A percentile compares a stretch with the other conserved stretches of the same genome.
phyloP scores from a whole-genome alignment of 2,888 invertebrate genomes.

The Saturnia japonica region DNA sequence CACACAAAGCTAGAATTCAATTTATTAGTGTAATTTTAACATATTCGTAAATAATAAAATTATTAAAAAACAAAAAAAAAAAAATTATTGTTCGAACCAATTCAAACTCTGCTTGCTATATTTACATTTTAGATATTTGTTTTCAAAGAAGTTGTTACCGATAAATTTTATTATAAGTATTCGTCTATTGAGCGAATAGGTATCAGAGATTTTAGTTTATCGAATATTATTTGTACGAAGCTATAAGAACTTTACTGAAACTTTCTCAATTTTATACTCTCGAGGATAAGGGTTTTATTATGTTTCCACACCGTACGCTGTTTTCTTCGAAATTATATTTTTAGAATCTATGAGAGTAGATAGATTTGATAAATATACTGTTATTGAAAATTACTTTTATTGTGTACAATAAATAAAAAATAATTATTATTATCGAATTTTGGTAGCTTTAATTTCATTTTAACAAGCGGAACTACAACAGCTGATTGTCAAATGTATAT shows the following conservation, averaged over 20 bases:
- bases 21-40: not conserved
- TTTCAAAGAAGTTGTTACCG: not conserved
- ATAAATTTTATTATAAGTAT: constrained; percentile 6
- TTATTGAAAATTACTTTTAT: no score
- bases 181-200: not conserved
- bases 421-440: no score
- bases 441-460: no score
- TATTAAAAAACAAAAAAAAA: not conserved
- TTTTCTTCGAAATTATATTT: constrained; percentile 1
- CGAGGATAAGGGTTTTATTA: not conserved
- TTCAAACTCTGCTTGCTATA: no score
- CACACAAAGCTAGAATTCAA: not conserved
- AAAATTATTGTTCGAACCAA: not conserved
- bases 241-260: not conserved
- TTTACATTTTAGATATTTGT: not conserved
- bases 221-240: not conserved
- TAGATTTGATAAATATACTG: no score
- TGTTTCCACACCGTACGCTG: constrained; percentile 21
- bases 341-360: not conserved
- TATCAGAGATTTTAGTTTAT: not conserved
- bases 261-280: constrained; percentile 4
- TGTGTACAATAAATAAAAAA: no score
- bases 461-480: not conserved
- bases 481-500: not conserved
- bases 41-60: no score